A percentile compares a stretch with the other conserved stretches of the same genome.
Conservation (phyloP, 2,797 vertebrate genomes). For the Ibycter americanus region DNA sequence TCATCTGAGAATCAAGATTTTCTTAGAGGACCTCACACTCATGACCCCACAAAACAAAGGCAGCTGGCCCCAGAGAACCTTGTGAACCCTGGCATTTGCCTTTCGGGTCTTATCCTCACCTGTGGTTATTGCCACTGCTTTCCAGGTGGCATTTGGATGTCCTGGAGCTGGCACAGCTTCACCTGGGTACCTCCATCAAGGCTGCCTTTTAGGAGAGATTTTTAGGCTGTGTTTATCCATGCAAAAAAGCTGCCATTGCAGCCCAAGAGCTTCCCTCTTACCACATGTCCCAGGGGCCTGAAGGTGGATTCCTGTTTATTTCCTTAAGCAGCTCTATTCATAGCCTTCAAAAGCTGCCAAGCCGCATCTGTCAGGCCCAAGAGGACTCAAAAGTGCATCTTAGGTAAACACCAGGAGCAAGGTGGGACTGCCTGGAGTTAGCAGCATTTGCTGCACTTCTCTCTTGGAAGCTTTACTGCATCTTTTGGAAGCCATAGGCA, state of each 20-base stretch:
- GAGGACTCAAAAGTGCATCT: not conserved
- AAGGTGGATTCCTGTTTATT: constrained; percentile 49
- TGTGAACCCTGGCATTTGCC: not conserved
- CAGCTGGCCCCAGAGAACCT: not conserved
- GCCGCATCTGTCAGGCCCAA: not conserved
- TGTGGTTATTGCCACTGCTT: not conserved
- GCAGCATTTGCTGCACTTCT: not conserved
- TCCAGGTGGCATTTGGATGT: not conserved
- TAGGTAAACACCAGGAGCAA: not conserved
- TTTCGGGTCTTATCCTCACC: not conserved
- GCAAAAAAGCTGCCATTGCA: not conserved
- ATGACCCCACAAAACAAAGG: not conserved
- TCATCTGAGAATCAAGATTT: not conserved
- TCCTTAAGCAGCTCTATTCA: constrained; percentile 39
- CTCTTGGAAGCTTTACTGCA: not conserved
- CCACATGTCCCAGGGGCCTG: not conserved
- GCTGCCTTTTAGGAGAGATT: not conserved
- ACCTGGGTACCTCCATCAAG: not conserved
- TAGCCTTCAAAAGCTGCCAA: constrained; percentile 40
- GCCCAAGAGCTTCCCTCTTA: not conserved
- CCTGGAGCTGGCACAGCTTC: not conserved
- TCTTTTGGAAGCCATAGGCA: not conserved
- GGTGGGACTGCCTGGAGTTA: not conserved
- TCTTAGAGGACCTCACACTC: not conserved
- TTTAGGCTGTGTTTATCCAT: not conserved